phyloP scores from a whole-genome alignment of 2,797 vertebrate species.

The Intellagama lesueurii region DNA sequence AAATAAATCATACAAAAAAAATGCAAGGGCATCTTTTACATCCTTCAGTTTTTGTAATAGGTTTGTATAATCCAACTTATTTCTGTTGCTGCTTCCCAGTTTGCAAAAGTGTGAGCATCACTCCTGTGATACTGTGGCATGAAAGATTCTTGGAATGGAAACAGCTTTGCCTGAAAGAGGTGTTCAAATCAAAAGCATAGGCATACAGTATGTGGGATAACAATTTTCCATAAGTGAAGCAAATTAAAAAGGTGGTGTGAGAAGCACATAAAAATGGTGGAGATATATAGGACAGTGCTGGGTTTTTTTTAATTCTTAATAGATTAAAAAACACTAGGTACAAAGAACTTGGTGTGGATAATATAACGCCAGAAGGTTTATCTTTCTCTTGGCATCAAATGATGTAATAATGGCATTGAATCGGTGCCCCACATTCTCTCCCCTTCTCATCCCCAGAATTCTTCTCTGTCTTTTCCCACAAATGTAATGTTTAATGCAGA shows the following conservation, averaged over 20 bases:
- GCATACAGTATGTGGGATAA: constrained; percentile 17
- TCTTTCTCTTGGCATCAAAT: constrained; percentile 46
- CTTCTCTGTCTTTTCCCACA: neutral
- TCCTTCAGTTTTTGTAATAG: constrained; percentile 12
- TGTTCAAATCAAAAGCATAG: constrained; percentile 51
- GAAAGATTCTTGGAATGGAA: constrained; percentile 33
- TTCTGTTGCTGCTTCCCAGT: constrained; percentile 28
- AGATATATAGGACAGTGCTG: neutral
- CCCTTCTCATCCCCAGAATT: constrained; percentile 10
- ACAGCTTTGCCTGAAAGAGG: constrained; percentile 50
- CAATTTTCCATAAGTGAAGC: constrained; percentile 43
- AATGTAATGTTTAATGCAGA: constrained; percentile 50
- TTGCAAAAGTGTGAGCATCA: constrained; percentile 35
- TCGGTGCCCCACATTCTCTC: constrained; percentile 30
- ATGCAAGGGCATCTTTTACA: neutral
- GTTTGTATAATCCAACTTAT: neutral
- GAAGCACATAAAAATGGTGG: neutral
- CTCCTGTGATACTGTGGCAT: neutral
- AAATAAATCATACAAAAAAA: constrained; percentile 26
- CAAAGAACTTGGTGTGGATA: constrained; percentile 55
- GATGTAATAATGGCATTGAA: constrained; percentile 15
- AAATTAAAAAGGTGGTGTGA: neutral
- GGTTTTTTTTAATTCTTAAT: constrained; percentile 10
- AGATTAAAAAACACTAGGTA: neutral
- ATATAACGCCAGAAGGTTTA: constrained; percentile 32